Conservation (phyloP, 2,888 invertebrate genomes). For the Calameuta pallipes region DNA sequence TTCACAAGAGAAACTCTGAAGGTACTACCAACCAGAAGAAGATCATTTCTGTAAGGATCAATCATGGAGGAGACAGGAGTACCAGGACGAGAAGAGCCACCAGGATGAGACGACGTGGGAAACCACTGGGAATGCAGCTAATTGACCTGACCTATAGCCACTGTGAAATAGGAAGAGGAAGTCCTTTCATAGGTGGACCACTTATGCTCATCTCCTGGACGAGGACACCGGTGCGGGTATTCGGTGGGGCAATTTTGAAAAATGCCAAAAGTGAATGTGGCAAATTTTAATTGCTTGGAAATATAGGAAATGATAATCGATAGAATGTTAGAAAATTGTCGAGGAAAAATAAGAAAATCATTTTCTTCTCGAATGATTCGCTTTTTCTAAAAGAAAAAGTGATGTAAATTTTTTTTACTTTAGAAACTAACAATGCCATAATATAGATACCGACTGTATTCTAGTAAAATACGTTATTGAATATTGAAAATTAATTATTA, state of each 20-base stretch:
- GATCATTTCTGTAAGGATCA: background rate
- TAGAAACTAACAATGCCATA: background rate
- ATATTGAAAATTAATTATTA: background rate
- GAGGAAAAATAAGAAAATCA: background rate
- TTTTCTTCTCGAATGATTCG: background rate
- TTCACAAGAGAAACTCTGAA: background rate
- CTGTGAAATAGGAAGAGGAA: slow-evolving; percentile 68
- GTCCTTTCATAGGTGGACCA: slow-evolving; percentile 65
- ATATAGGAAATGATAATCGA: background rate
- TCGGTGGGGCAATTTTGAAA: slow-evolving; percentile 75
- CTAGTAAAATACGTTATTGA: background rate
- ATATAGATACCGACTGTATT: background rate
- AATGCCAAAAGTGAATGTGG: slow-evolving; percentile 73
- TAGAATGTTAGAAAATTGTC: background rate
- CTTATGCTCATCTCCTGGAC: slow-evolving; percentile 75
- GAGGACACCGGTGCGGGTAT: slow-evolving; percentile 74
- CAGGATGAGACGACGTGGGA: slow-evolving; percentile 25
- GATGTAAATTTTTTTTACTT: background rate
- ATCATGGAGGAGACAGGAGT: background rate
- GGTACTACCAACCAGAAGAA: background rate
- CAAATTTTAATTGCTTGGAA: slow-evolving; percentile 62
- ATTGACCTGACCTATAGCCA: slow-evolving; percentile 65
- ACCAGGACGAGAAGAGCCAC: background rate
- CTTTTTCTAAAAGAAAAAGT: background rate
- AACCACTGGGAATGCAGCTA: slow-evolving; percentile 65